Conservation (phyloP, 2,797 vertebrate genomes). For the Rhinella marina region DNA sequence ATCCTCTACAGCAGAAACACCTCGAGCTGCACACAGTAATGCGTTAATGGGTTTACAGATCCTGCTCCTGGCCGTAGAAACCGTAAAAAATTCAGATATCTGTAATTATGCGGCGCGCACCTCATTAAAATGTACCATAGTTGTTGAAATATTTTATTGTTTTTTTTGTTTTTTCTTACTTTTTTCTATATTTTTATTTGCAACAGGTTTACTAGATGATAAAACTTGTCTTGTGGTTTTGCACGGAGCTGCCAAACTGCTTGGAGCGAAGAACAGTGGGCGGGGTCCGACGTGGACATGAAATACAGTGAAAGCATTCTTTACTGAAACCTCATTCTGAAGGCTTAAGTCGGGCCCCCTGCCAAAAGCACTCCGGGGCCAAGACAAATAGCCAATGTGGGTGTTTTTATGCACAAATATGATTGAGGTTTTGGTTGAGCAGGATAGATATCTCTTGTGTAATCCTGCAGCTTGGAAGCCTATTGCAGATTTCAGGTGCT, state of each 20-base stretch:
- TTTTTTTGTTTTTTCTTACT: slow-evolving; percentile 72
- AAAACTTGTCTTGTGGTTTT: slow-evolving; percentile 85
- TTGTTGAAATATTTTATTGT: slow-evolving; percentile 80
- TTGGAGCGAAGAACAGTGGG: slow-evolving; percentile 74
- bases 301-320: slow-evolving; percentile 70
- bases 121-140: slow-evolving; percentile 80
- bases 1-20: neutral
- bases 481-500: slow-evolving; percentile 66
- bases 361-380: slow-evolving; percentile 72
- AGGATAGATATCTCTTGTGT: slow-evolving; percentile 72
- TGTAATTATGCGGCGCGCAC: slow-evolving; percentile 76
- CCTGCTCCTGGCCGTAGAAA: slow-evolving; percentile 65
- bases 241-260: slow-evolving; percentile 76
- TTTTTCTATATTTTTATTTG: slow-evolving; percentile 66
- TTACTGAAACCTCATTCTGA: slow-evolving; percentile 70
- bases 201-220: slow-evolving; percentile 81
- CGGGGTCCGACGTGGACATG: slow-evolving; percentile 73
- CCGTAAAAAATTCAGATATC: slow-evolving; percentile 65
- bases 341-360: slow-evolving; percentile 72
- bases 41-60: slow-evolving; percentile 22
- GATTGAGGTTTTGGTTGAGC: slow-evolving; percentile 72
- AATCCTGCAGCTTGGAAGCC: slow-evolving; percentile 66
- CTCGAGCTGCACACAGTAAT: neutral
- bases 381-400: slow-evolving; percentile 75
- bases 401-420: slow-evolving; percentile 75